Evolutionary conservation across 2,797 vertebrate species (phyloP).

Genomic region (Oreortyx pictus): DNA sequence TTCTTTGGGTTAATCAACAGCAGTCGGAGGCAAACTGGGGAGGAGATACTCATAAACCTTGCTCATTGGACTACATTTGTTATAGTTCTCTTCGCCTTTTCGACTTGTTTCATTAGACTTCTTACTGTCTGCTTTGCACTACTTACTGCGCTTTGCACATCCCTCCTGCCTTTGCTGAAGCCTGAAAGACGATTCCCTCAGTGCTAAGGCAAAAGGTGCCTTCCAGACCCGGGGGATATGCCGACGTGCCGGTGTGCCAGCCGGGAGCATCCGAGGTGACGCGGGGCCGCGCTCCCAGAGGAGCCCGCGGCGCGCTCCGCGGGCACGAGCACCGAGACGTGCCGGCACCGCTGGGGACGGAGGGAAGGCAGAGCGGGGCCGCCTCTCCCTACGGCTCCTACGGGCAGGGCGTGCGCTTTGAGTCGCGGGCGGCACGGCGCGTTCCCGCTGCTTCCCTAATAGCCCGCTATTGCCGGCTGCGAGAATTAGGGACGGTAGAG

Average conservation of each 20-base stretch:
- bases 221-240: not conserved
- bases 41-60: not conserved
- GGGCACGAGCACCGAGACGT: not conserved
- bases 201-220: not conserved
- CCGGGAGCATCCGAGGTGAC: not conserved
- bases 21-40: not conserved
- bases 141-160: not conserved
- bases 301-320: not conserved
- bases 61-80: not conserved
- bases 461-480: not conserved
- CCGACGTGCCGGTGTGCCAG: not conserved
- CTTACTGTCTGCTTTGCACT: not conserved
- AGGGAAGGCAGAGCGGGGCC: not conserved
- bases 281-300: not conserved
- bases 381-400: not conserved
- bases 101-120: not conserved
- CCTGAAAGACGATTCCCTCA: not conserved
- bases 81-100: not conserved
- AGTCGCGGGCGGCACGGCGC: accelerated
- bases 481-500: not conserved
- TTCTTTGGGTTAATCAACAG: not conserved
- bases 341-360: not conserved
- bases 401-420: accelerated
- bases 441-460: accelerated
- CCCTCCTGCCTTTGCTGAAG: not conserved